Evolutionary conservation across 2,797 vertebrate species (phyloP), one percentile per base, ranked within the genome.

Genomic region (Oreonectes daqikongensis): DNA sequence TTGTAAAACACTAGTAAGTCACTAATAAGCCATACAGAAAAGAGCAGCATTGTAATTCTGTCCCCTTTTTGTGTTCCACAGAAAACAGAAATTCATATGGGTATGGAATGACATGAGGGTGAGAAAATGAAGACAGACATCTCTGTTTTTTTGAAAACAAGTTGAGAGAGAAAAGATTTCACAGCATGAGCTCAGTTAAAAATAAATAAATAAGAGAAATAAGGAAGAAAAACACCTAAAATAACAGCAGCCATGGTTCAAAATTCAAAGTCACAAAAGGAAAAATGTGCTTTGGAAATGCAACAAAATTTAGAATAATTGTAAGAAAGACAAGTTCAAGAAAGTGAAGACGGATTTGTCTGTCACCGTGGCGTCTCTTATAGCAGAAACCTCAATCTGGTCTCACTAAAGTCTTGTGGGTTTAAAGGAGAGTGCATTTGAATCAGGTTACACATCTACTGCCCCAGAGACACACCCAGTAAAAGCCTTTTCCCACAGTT

Each of bases 401-500:
- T 55, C 46, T 42, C 46, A 53, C 32, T n/a, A 26, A 17, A 8
- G 22, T 53, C 61, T 55, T 8, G 4, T 24, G 46, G 18, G 46
- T 48, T 32, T 52, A 26, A 64, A 50, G 28, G 15, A 72, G 15
- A 72, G 20, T 0, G 10, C 2, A 20, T 65, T 24, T 65, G 22
- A 65, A 65, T 20, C 48, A 55, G 61, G 60, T 65, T 48, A 65
- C 60, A 65, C 12, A 18, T 66, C 24, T 42, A 18, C 3, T 18
- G 32, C 72, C 60, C 4, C 6, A 5, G 32, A 65, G 60, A 65
- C 57, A 46, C 20, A 63, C 14, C 46, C 0, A 11, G 32, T 53
- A 53, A 74, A 64, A 53, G 17, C 17, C 57, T 72, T 64, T 28
- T 28, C 17, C 24, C 46, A 74, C 11, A 65, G 17, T 52, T 73